Conservation (phyloP, 2,797 vertebrate species). For the Clarias laeviceps region DNA sequence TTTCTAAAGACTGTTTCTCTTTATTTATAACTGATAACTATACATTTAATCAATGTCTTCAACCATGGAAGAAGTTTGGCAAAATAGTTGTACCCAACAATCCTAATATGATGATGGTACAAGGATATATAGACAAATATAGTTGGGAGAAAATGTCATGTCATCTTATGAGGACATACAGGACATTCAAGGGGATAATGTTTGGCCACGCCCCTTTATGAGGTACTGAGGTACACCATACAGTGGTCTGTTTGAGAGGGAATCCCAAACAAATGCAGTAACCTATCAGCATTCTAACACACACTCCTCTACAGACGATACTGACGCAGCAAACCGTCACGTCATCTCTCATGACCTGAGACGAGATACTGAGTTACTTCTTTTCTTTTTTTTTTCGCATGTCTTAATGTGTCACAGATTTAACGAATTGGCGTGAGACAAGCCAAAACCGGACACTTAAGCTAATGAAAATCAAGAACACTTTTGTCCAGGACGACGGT, state of each 20-base stretch:
- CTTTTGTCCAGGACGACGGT: slow-evolving; percentile 3
- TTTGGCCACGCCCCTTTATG: not conserved
- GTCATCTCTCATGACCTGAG: slow-evolving; percentile 37
- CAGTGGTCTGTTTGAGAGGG: not conserved
- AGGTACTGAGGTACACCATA: not conserved
- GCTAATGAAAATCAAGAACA: slow-evolving; percentile 45
- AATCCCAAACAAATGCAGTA: not conserved
- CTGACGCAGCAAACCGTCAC: slow-evolving; percentile 44
- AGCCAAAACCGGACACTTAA: slow-evolving; percentile 49
- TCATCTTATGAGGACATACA: too few species aligned
- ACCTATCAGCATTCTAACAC: slow-evolving; percentile 11
- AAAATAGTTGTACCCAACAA: too few species aligned
- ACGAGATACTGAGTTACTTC: not conserved
- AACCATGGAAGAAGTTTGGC: too few species aligned
- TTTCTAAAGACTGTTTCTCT: too few species aligned
- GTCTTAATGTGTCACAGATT: not conserved
- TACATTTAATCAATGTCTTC: too few species aligned
- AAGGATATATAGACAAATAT: too few species aligned
- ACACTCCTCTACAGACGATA: slow-evolving; percentile 17
- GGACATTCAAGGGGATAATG: too few species aligned
- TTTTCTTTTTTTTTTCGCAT: not conserved
- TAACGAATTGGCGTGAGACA: slow-evolving; percentile 12
- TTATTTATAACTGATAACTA: too few species aligned
- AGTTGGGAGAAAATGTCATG: too few species aligned
- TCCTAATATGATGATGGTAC: too few species aligned